Evolutionary conservation across 2,113 vertebrate species (phyloP).

Genomic region (Sus scrofa): T2T-Sscrofa CM000819.6:88519501-88520000

Average conservation of each 20-base stretch:
- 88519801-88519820: neutral
- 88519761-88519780: neutral
- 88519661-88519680: neutral
- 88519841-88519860: neutral
- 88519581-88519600: neutral
- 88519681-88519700: neutral
- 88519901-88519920: neutral
- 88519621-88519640: neutral
- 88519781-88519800: too few species aligned
- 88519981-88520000: neutral
- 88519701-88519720: neutral
- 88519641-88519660: neutral
- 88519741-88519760: neutral
- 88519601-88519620: neutral
- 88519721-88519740: neutral
- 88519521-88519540: neutral
- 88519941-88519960: neutral
- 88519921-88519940: neutral
- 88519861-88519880: rapidly evolving
- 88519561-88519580: neutral
- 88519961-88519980: neutral
- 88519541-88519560: neutral
- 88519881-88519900: neutral
- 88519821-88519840: neutral
- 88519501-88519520: neutral